A percentile compares a stretch with the other conserved stretches of the same genome.
phyloP scores from a whole-genome alignment of 1,140 invertebrate species.

The Maconellicoccus hirsutus region DNA sequence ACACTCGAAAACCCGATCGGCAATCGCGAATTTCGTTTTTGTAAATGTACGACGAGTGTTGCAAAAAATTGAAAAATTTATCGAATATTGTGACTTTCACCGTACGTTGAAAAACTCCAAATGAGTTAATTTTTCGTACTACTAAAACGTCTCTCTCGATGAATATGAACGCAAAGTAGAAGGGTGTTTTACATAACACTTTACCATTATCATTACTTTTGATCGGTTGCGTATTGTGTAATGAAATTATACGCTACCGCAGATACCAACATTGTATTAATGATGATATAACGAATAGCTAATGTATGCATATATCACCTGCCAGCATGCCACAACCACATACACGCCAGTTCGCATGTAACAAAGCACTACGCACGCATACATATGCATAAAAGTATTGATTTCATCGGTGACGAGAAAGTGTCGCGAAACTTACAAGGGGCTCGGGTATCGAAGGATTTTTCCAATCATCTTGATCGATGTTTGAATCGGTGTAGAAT shows the following conservation, averaged over 20 bases:
- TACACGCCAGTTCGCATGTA: no score
- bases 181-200: not conserved
- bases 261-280: not conserved
- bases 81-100: not conserved
- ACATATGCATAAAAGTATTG: no score
- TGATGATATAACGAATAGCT: not conserved
- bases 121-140: not conserved
- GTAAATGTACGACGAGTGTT: not conserved
- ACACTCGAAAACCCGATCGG: not conserved
- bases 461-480: no score
- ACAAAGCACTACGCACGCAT: no score
- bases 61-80: no score
- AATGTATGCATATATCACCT: no score
- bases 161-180: not conserved
- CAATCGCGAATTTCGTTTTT: not conserved
- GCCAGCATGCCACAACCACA: no score
- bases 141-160: no score
- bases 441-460: no score
- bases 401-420: no score
- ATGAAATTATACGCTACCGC: not conserved
- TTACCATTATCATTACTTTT: not conserved
- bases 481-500: no score
- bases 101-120: not conserved
- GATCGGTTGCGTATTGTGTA: not conserved
- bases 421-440: no score